Conservation (phyloP, 2,888 invertebrate species). For the Iphiclides podalirius region DNA sequence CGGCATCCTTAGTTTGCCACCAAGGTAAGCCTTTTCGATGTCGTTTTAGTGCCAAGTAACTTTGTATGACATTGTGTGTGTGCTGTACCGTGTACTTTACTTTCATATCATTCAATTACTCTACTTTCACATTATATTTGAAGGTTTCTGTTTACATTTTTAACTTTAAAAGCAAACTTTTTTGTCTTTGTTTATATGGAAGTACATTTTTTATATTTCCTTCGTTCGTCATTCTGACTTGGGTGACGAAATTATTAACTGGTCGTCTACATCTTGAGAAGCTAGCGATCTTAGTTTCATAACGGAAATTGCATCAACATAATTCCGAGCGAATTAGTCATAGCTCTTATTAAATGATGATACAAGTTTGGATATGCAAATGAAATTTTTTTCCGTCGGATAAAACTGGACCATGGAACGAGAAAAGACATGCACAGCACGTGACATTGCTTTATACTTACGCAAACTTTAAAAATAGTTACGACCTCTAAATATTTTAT, state of each 20-base stretch:
- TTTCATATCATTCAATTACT: no score
- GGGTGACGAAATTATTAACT: background rate
- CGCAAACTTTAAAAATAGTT: slow-evolving; percentile 1
- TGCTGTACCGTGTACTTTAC: no score
- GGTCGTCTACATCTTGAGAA: slow-evolving; percentile 1
- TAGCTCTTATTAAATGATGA: slow-evolving; percentile 12
- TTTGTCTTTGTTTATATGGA: no score
- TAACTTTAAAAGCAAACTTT: no score
- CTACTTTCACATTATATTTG: no score
- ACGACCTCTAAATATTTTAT: background rate
- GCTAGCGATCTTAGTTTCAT: slow-evolving; percentile 7
- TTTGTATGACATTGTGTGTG: no score
- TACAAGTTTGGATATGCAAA: slow-evolving; percentile 11
- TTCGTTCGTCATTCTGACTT: no score
- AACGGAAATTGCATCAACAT: slow-evolving; percentile 23
- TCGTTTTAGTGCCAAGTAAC: no score
- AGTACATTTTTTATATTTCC: no score
- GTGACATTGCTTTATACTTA: slow-evolving; percentile 5
- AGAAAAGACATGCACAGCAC: background rate
- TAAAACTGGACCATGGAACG: slow-evolving; percentile 13
- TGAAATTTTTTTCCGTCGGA: background rate
- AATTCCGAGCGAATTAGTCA: slow-evolving; percentile 21
- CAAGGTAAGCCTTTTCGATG: no score
- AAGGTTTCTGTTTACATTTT: no score
- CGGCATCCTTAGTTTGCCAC: no score